Evolutionary conservation across 2,113 vertebrate genomes (phyloP).

Genomic region (Chinchilla lanigera): DNA sequence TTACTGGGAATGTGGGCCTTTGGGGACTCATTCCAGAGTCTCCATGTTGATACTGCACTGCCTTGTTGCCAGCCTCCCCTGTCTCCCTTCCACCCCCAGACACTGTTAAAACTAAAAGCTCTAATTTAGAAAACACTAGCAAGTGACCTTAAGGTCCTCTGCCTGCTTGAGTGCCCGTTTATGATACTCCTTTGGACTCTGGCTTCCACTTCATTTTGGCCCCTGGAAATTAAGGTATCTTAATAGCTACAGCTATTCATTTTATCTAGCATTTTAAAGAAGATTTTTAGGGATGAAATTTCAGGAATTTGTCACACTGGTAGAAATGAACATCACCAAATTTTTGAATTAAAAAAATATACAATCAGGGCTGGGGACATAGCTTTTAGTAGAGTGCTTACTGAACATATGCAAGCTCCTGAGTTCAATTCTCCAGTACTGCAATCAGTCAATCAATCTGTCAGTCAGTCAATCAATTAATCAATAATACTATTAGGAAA

Average conservation of each 20-base stretch:
- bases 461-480: background rate
- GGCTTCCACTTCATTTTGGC: constrained; percentile 8
- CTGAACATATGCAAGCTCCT: background rate
- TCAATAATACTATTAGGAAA: background rate
- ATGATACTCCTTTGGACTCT: background rate
- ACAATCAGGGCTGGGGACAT: background rate
- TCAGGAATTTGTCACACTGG: background rate
- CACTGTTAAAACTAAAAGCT: background rate
- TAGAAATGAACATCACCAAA: background rate
- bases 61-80: background rate
- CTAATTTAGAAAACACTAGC: constrained; percentile 21
- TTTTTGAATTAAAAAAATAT: background rate
- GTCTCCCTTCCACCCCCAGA: background rate
- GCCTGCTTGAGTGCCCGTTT: background rate
- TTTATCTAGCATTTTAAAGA: constrained; percentile 44
- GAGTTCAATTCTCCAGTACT: background rate
- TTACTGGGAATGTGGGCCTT: constrained; percentile 44
- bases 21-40: background rate
- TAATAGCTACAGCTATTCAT: constrained; percentile 50
- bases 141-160: background rate
- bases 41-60: background rate
- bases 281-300: background rate
- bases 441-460: background rate
- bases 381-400: background rate
- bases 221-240: constrained; percentile 5